Base-by-base conservation (phyloP, 2,888 invertebrate species). In the Megaustenia siamemsis region DNA sequence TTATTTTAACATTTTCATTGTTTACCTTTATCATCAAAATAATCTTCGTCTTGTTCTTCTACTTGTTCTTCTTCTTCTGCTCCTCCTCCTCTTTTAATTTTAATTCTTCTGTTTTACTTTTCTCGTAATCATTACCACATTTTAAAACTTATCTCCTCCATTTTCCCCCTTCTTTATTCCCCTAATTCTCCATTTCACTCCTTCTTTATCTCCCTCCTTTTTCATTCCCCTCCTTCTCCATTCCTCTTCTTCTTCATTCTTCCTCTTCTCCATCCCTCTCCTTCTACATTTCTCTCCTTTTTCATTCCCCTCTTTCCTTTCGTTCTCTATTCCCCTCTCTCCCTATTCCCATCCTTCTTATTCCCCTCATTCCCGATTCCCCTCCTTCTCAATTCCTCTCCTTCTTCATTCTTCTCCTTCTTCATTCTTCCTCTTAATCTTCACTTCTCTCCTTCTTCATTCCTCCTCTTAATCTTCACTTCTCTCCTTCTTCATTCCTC, bases 171-270 rank as follows among this genome's bases (percentile, higher is more conserved):
- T 21, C 56, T 73, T n/a, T 53, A 12, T 53, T 49, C 53, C 53
- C 32, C 56, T 53, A 4, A 53, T 56, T 56, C 28, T 28, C 56
- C 53, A 8, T 77, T 28, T 53, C 35, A 28, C 10, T 49, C 35
- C 45, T 18, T 77, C 77, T 77, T n/a, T 21, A 32, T 53, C 53
- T 53, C 32, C 53, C 77, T 77, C n/a, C n/a, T n/a, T n/a, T n/a
- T n/a, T n/a, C n/a, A n/a, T n/a, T n/a, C n/a, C n/a, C n/a, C n/a
- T n/a, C n/a, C n/a, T n/a, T n/a, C n/a, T n/a, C n/a, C n/a, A n/a
- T n/a, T n/a, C n/a, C n/a, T n/a, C n/a, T n/a, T n/a, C n/a, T n/a
- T n/a, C n/a, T n/a, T n/a, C n/a, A n/a, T n/a, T n/a, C n/a, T n/a
- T n/a, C n/a, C n/a, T n/a, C n/a, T n/a, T n/a, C n/a, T n/a, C n/a